phyloP scores from a whole-genome alignment of 2,888 invertebrate species.

The Ormyrus pomaceus region DNA sequence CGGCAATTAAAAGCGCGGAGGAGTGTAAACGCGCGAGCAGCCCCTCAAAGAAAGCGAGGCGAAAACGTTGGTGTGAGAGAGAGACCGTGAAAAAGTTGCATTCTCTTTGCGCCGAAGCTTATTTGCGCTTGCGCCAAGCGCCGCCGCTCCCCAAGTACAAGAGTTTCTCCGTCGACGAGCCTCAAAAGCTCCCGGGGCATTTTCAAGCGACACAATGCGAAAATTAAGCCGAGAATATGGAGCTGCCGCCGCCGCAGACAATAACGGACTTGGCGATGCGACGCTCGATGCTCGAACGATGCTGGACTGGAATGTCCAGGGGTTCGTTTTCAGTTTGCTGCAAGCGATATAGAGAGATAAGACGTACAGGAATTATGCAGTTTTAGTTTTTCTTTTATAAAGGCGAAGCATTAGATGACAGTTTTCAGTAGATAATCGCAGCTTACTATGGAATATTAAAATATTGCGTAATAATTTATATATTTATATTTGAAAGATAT shows the following conservation, averaged over 20 bases:
- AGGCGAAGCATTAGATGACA: too few relatives aligned
- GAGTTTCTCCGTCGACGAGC: constrained; percentile 42
- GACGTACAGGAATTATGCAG: too few relatives aligned
- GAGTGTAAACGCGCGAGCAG: constrained; percentile 15
- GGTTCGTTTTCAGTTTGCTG: not conserved
- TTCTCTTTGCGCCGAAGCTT: constrained; percentile 41
- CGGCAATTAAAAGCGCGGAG: constrained; percentile 47
- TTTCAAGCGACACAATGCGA: constrained; percentile 36
- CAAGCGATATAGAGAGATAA: too few relatives aligned
- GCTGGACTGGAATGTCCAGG: not conserved
- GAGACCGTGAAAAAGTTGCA: constrained; percentile 10
- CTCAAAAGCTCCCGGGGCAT: constrained; percentile 38
- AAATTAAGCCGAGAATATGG: constrained; percentile 43
- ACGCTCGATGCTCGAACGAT: too few relatives aligned
- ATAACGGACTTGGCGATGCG: too few relatives aligned
- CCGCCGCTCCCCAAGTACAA: constrained; percentile 7
- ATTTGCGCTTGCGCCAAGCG: constrained; percentile 24
- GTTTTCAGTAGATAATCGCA: too few relatives aligned
- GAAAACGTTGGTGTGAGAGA: not conserved
- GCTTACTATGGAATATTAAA: too few relatives aligned
- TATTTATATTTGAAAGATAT: too few relatives aligned
- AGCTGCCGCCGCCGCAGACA: constrained; percentile 14
- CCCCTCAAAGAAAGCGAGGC: not conserved
- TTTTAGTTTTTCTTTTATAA: too few relatives aligned
- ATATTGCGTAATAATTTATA: too few relatives aligned